These are phyloP conservation scores for Brachyalestes nurse DNA, from an alignment of 2,797 vertebrate genomes.

Conservation along the genomic window DNA sequence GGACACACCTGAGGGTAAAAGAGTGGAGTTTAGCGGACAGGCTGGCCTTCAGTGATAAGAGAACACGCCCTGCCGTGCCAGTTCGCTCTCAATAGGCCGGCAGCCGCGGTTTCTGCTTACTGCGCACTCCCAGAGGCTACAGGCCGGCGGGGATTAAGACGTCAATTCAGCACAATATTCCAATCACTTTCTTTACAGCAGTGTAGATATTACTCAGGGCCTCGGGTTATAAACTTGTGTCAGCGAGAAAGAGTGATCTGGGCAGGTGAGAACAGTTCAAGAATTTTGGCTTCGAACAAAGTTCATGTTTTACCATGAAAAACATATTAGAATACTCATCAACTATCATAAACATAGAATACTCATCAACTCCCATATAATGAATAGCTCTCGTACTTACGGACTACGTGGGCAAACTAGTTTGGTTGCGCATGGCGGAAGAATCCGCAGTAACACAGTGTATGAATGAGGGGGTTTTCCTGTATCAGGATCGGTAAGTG, in stretches of 20 bases:
- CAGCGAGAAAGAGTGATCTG: conserved; percentile 1
- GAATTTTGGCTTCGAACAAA: neutral
- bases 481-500: no score
- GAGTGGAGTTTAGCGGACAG: neutral
- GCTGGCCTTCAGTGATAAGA: conserved; percentile 46
- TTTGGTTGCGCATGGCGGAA: no score
- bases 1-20: neutral
- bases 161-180: neutral
- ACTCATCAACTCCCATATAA: neutral
- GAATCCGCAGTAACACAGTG: no score
- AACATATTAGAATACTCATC: neutral
- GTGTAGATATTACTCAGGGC: neutral
- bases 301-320: neutral
- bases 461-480: no score
- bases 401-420: no score
- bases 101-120: conserved; percentile 34
- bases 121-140: neutral
- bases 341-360: neutral
- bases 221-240: neutral
- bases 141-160: conserved; percentile 14
- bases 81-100: conserved; percentile 3
- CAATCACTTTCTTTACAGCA: conserved; percentile 13
- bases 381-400: no score
- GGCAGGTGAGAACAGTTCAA: neutral
- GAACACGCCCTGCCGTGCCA: conserved; percentile 3